Evolutionary conservation across 1,140 invertebrate species (phyloP), one percentile per base, ranked within the genome.

Genomic region (Orussus abietinus): DNA sequence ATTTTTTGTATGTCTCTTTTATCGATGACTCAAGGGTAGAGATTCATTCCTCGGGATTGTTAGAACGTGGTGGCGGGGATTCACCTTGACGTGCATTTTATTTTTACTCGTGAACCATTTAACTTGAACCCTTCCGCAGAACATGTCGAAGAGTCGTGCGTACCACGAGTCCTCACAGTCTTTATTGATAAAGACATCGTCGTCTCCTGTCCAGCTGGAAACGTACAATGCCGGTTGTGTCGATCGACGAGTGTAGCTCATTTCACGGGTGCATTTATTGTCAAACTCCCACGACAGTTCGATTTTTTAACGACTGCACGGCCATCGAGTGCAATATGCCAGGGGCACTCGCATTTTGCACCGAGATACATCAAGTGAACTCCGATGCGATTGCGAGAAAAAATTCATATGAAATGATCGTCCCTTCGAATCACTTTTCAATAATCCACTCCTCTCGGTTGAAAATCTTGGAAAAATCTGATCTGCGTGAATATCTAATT

Each of bases 151-250:
- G 13, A 57, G 32, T 26, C 46, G 38, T 6, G 31, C 44, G 10
- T 38, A 45, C 54, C 59, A 62, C 4, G 47, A 34, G 1, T 10
- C 18, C 6, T 36, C 25, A 17, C 41, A 28, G 3, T 11, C 40
- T 10, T 17, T 36, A 35, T 4, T 45, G 14, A 13, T 9, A 18
- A 32, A 22, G 11, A 10, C 18, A 14, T 42, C 47, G 25, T 56
- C 47, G 29, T 34, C 28, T 1, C 38, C 46, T n/a, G 11, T 53
- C 6, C 45, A 18, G 6, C 42, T 36, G 5, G 44, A 53, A 22
- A 64, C 37, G 37, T 50, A 57, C 4, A 64, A 41, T 12, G 39
- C 38, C 19, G 36, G 47, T 36, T 51, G 43, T 13, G 59, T 59
- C 20, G 45, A 42, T 28, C 47, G 34, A 21, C 53, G 48, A 5